These are phyloP conservation scores for Chiroxiphia lanceolata DNA, from an alignment of 2,797 vertebrate species.

Conservation along the genomic window DNA sequence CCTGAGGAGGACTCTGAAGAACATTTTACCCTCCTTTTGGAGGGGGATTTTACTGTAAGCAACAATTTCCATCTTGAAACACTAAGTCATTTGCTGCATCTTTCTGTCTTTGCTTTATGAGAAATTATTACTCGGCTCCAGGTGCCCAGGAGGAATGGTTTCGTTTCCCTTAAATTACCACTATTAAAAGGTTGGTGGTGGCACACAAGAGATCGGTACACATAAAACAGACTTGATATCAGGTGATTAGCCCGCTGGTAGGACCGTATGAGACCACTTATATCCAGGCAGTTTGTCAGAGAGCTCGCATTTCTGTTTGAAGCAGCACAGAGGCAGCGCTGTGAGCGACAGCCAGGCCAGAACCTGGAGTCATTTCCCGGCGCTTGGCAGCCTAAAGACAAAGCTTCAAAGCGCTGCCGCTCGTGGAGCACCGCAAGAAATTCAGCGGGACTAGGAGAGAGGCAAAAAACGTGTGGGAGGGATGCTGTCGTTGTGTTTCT, in stretches of 20 bases:
- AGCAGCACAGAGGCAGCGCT: constrained; percentile 17
- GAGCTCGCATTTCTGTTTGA: background rate
- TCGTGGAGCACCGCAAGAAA: constrained; percentile 39
- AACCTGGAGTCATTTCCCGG: constrained; percentile 35
- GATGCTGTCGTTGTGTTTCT: background rate
- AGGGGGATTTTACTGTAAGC: background rate
- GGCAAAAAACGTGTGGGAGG: background rate
- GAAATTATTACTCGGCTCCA: background rate
- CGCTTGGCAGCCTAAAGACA: constrained; percentile 50
- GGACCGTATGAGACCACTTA: constrained; percentile 1
- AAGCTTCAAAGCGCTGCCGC: constrained; percentile 39
- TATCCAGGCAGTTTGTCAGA: background rate
- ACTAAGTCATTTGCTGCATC: background rate
- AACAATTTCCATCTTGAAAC: background rate
- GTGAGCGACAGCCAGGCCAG: background rate
- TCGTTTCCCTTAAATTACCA: constrained; percentile 7
- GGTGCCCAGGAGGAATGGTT: background rate
- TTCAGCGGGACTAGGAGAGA: constrained; percentile 31
- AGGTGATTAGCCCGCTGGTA: constrained; percentile 36
- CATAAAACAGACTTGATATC: background rate
- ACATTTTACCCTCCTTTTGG: background rate
- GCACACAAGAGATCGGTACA: background rate
- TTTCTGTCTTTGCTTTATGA: background rate
- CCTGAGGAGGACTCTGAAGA: background rate
- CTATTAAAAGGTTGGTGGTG: constrained; percentile 23